A percentile compares a stretch with the other conserved stretches of the same genome.
Evolutionary conservation across 2,113 vertebrate genomes (phyloP).

Genomic region (Chlamydotis undulata): DNA sequence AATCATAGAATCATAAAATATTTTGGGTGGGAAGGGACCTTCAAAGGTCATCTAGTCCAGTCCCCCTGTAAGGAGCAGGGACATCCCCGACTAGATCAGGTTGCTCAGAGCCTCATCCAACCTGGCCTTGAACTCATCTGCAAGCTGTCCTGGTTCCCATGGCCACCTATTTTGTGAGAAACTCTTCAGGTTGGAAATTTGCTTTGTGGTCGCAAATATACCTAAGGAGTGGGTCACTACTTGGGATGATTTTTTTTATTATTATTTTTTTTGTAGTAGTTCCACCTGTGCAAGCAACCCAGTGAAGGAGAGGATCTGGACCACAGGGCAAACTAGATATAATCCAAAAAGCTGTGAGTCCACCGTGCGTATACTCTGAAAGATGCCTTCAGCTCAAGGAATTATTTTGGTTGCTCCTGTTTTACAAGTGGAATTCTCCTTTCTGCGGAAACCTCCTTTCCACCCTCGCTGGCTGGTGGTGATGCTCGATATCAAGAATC

Average conservation of each 20-base stretch:
- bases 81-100: no score
- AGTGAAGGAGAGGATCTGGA: background rate
- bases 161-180: background rate
- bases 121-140: background rate
- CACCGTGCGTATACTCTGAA: background rate
- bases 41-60: no score
- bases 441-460: background rate
- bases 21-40: no score
- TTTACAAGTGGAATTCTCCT: background rate
- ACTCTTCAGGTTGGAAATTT: background rate
- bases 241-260: background rate
- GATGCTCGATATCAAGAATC: background rate
- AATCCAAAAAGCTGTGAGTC: background rate
- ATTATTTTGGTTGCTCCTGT: background rate
- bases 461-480: background rate
- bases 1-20: no score
- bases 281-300: background rate
- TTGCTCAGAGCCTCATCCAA: no score
- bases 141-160: background rate
- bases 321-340: background rate
- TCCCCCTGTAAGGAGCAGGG: no score
- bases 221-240: background rate
- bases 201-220: background rate
- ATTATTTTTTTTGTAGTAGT: background rate
- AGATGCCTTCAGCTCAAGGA: background rate